These are phyloP conservation scores for Scophthalmus maximus DNA, from an alignment of 2,113 vertebrate species.

Conservation along the genomic window DNA sequence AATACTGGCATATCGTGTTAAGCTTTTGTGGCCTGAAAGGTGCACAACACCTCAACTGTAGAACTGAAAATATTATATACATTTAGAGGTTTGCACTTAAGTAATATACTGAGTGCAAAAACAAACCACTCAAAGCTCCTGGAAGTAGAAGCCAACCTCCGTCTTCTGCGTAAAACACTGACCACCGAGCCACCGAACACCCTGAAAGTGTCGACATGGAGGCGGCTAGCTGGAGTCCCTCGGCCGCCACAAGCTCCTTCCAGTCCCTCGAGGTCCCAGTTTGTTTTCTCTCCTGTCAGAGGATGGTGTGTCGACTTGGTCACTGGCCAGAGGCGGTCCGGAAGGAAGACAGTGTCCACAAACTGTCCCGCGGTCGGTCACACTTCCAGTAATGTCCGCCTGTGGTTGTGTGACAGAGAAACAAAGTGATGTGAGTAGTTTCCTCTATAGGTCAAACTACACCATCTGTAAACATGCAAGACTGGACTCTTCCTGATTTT, in stretches of 20 bases:
- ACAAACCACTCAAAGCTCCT: neutral
- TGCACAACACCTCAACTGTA: neutral
- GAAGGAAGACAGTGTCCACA: slow-evolving; percentile 65
- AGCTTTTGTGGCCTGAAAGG: too few relatives aligned
- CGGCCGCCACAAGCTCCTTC: slow-evolving; percentile 40
- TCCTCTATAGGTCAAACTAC: neutral
- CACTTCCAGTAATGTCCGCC: neutral
- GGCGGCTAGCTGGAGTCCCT: slow-evolving; percentile 13
- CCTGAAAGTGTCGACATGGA: slow-evolving; percentile 14
- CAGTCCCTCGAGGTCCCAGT: slow-evolving; percentile 50
- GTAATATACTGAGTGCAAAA: neutral
- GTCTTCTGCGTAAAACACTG: neutral
- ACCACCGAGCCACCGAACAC: neutral
- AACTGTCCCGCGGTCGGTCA: slow-evolving; percentile 19
- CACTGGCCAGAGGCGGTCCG: slow-evolving; percentile 42
- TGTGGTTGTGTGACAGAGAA: neutral
- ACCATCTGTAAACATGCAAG: neutral
- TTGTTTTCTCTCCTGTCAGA: slow-evolving; percentile 50
- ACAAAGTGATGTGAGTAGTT: neutral
- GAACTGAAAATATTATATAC: neutral
- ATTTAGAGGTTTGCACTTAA: neutral
- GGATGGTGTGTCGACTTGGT: neutral
- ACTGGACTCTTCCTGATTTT: neutral
- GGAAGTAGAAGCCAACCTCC: neutral
- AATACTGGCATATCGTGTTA: too few relatives aligned